Conservation (phyloP, 2,797 vertebrate genomes). For the Potorous gilbertii region DNA sequence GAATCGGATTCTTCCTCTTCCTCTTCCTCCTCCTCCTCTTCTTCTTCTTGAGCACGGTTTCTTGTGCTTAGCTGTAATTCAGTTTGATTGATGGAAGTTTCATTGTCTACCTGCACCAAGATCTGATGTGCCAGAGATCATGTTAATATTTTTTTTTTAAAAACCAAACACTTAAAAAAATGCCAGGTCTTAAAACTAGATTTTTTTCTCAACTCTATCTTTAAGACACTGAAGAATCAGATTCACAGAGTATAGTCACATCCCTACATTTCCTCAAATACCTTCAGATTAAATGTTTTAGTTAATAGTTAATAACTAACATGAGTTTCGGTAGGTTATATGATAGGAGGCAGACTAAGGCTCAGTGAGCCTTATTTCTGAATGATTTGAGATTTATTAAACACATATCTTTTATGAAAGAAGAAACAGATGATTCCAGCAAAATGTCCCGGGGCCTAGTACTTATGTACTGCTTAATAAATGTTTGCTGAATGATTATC, state of each 20-base stretch:
- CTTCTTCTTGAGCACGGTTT: constrained; percentile 77
- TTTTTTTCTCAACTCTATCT: constrained; percentile 2
- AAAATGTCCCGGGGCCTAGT: not conserved
- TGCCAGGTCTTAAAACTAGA: not conserved
- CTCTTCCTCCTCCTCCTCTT: constrained; percentile 81
- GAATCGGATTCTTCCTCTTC: constrained; percentile 86
- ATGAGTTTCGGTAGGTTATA: not conserved
- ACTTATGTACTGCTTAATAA: not conserved
- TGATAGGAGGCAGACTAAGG: not conserved
- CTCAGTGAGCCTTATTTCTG: not conserved
- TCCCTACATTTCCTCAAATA: constrained; percentile 17
- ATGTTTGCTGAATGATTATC: not conserved
- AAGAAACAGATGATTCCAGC: not conserved
- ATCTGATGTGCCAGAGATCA: constrained; percentile 78
- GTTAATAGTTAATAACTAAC: not conserved
- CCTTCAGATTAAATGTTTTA: constrained; percentile 25
- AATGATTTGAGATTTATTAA: constrained; percentile 13
- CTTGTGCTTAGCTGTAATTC: constrained; percentile 89
- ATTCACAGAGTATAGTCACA: not conserved
- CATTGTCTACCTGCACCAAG: constrained; percentile 92
- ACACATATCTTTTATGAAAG: not conserved
- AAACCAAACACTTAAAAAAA: not conserved
- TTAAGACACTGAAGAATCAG: not conserved
- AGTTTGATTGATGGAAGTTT: constrained; percentile 94
- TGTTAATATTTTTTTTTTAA: constrained; percentile 16